Evolutionary conservation across 2,797 vertebrate genomes (phyloP), one percentile per base, ranked within the genome.

Genomic region (Hydrophis major): DNA sequence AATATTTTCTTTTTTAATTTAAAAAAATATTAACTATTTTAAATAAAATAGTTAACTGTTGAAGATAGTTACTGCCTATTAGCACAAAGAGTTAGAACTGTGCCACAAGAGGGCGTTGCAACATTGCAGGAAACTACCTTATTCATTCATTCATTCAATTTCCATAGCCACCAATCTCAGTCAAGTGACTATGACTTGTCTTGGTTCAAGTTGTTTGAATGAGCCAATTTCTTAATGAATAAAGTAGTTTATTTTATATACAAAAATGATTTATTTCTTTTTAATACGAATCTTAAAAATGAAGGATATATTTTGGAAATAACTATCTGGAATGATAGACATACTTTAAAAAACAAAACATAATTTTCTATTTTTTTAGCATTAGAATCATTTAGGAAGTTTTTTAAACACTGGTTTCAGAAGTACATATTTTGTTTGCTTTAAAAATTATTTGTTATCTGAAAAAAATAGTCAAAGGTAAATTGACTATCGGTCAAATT

Each of bases 91-190:
- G 8, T 42, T 61, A 32, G 13, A 86, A 89, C 47, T 42, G 4
- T 0, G 92, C 95, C 97, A 92, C 96, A 3, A 94, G 97, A 94
- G 96, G 94, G 96, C 95, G 89, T 88, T 96, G 95, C 57, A 87
- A 60, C 92, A 88, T 89, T 86, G 92, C 32, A 89, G 25, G 50
- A 90, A 86, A 57, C 27, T 59, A 57, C 37, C 2, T 25, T 37
- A 37, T 74, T 74, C 16, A 37, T 74, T 47, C 47, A 47, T 47
- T 74, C 66, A 69, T 16, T 69, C 66, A 69, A 37, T 74, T 74
- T 74, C 16, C 12, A 37, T 37, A 74, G 69, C 69, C 66, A 69
- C 14, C 32, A 74, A 74, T 74, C 69, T 69, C n/a, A 32, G n/a
- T 3, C 3, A 66, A 16, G 55, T 0, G 22, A 25, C 11, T 37